Evolutionary conservation across 1,140 invertebrate species (phyloP).

Genomic region (Drosophila pseudoananassae): DNA sequence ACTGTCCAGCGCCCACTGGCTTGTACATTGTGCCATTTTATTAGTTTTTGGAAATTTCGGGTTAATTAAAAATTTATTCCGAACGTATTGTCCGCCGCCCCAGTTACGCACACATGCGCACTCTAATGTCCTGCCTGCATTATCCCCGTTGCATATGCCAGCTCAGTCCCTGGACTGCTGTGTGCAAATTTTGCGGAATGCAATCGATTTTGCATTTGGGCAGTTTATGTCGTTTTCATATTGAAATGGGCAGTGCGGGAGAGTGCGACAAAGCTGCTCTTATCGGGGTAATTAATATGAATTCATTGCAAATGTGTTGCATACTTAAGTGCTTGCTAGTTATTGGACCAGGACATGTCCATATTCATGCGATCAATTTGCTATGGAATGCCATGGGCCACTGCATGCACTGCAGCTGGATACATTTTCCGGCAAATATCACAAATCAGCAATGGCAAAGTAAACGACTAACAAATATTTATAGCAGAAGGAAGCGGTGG

Average conservation of each 20-base stretch:
- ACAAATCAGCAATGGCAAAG: conserved; percentile 75
- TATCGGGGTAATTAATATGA: conserved; percentile 76
- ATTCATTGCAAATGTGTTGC: conserved; percentile 76
- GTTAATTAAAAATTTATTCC: conserved; percentile 82
- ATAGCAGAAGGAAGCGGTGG: conserved; percentile 53
- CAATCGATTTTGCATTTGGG: conserved; percentile 71
- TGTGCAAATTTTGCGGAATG: conserved; percentile 59
- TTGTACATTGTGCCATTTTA: conserved; percentile 58
- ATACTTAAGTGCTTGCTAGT: conserved; percentile 54
- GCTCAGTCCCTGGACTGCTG: conserved; percentile 21
- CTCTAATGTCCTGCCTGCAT: conserved; percentile 8
- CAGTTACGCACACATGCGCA: conserved; percentile 10
- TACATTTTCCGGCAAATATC: conserved; percentile 77
- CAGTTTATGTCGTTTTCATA: conserved; percentile 63
- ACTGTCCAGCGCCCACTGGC: conserved; percentile 18
- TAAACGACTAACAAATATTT: conserved; percentile 82
- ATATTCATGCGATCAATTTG: conserved; percentile 69
- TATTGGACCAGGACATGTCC: conserved; percentile 27
- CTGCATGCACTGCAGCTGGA: conserved; percentile 26
- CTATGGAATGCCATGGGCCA: conserved; percentile 3
- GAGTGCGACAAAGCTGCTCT: conserved; percentile 13
- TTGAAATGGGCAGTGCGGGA: conserved; percentile 48
- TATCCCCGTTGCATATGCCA: conserved; percentile 48
- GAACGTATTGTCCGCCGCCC: conserved; percentile 25
- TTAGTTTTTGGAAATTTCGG: conserved; percentile 76